Evolutionary conservation across 2,113 vertebrate genomes (phyloP).

Genomic region (Chascanopsetta lugubris): DNA sequence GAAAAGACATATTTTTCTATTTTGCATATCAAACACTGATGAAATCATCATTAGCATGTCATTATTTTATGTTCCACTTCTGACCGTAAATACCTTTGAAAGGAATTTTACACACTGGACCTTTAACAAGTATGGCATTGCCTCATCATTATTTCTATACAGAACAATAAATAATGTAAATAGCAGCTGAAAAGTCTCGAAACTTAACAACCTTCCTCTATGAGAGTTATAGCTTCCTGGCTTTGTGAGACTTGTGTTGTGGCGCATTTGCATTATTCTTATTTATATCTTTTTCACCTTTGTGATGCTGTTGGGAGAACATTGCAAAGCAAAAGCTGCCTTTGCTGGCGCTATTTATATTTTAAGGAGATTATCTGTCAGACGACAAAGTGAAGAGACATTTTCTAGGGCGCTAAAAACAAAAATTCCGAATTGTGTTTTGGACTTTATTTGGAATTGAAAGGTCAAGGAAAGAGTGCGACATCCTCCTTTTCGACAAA

Average conservation of each 20-base stretch:
- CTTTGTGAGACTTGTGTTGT: background rate
- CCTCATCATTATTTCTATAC: background rate
- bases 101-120: too few species aligned
- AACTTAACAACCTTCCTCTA: too few species aligned
- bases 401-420: too few species aligned
- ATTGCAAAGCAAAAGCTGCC: background rate
- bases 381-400: too few species aligned
- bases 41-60: too few species aligned
- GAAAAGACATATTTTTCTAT: too few species aligned
- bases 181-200: background rate
- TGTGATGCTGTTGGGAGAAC: background rate
- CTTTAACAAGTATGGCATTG: too few species aligned
- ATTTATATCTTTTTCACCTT: background rate
- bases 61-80: too few species aligned
- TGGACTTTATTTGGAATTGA: background rate
- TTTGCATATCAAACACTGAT: too few species aligned
- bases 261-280: background rate
- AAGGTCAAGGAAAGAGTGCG: background rate
- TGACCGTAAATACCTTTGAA: too few species aligned
- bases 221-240: background rate
- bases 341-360: background rate
- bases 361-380: background rate
- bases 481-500: background rate
- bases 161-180: too few species aligned
- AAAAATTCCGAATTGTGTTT: background rate